Evolutionary conservation across 2,888 invertebrate genomes (phyloP).

Genomic region (Pocota personata): DNA sequence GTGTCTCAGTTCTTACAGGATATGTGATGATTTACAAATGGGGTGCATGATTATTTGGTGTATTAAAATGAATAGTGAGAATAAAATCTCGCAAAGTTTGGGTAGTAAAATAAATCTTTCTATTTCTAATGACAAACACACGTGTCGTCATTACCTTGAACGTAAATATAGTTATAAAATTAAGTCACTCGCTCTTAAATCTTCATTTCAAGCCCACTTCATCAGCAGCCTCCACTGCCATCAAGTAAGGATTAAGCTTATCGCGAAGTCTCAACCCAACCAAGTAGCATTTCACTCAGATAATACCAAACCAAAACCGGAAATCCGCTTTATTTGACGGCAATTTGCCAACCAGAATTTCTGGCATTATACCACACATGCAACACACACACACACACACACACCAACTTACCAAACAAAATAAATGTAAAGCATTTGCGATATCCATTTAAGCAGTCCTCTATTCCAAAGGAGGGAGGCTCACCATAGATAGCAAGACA

Average conservation of each 20-base stretch:
- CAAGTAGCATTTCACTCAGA: neutral
- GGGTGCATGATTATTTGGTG: too few relatives aligned
- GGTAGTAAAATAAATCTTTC: neutral
- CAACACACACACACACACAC: neutral
- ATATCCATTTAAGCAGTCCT: conserved; percentile 58
- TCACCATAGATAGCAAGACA: neutral
- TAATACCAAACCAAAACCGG: neutral
- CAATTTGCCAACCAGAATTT: conserved; percentile 53
- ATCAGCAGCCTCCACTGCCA: neutral
- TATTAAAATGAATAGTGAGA: too few relatives aligned
- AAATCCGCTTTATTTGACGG: conserved; percentile 67
- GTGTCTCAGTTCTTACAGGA: too few relatives aligned
- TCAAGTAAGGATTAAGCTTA: conserved; percentile 51
- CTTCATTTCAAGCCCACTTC: conserved; percentile 7
- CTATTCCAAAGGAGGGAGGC: neutral
- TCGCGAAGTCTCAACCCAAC: conserved; percentile 37
- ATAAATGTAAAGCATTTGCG: conserved; percentile 59
- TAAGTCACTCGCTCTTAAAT: neutral
- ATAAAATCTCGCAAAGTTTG: too few relatives aligned
- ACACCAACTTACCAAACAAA: neutral
- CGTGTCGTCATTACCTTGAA: neutral
- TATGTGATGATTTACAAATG: too few relatives aligned
- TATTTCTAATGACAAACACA: neutral
- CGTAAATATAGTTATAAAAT: neutral
- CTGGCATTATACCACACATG: conserved; percentile 11